phyloP scores from a whole-genome alignment of 2,888 invertebrate genomes.

The Dicranocentrus wangi region DNA sequence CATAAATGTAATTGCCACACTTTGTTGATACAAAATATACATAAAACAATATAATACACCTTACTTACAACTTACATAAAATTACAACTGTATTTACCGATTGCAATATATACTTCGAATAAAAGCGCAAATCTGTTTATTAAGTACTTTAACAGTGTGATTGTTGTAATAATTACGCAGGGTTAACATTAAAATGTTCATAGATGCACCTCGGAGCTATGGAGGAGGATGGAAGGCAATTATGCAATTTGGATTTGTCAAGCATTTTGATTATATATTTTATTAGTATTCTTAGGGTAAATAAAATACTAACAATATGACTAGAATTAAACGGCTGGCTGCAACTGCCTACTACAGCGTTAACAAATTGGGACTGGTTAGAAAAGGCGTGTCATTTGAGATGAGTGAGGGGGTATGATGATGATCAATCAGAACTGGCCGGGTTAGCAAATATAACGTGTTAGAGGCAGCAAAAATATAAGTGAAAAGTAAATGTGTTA shows the following conservation, averaged over 20 bases:
- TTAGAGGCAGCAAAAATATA: no score
- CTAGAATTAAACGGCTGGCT: conserved; percentile 29
- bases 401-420: background rate
- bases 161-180: background rate
- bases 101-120: conserved; percentile 27
- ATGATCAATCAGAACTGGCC: conserved; percentile 47
- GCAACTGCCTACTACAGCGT: background rate
- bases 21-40: no score
- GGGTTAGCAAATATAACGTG: conserved; percentile 7
- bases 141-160: no score
- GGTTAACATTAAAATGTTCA: no score
- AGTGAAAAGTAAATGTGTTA: no score
- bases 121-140: conserved; percentile 2
- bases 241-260: no score
- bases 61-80: background rate
- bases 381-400: no score
- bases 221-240: no score
- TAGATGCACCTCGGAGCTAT: no score
- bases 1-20: conserved; percentile 8
- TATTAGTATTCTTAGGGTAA: background rate
- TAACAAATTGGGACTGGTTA: no score
- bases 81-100: conserved; percentile 22
- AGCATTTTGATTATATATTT: background rate
- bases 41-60: no score
- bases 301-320: conserved; percentile 13